Base-by-base conservation (phyloP, 2,113 vertebrate genomes). In the Vicugna pacos region DNA sequence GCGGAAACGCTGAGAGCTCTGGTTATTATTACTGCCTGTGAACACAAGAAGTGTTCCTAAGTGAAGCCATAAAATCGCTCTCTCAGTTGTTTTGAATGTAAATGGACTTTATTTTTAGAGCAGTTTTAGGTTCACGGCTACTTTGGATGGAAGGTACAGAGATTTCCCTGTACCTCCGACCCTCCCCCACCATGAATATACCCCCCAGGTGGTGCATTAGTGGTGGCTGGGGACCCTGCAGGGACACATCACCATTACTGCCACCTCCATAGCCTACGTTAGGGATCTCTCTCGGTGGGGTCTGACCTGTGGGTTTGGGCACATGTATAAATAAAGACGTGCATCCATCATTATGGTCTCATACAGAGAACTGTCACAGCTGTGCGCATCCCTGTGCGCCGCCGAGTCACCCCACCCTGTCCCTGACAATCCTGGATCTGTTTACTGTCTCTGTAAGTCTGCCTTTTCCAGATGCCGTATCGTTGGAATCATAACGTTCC, bases 171-270 rank as follows among this genome's bases (percentile, higher is more conserved):
- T 56, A 3, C 38, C 62, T 48, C 42, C 42, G 13, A 19, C 93
- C 35, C 48, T 48, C 54, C 30, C 16, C n/a, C 17, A 5, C 6
- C 42, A 28, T 26, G 24, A 35, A 2, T 42, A 48, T 16, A 9
- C 30, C 6, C 3, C 2, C 60, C 20, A 6, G 13, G 9, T 8
- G 65, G 28, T 54, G 58, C 6, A 3, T 28, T 75, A 12, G 69
- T 24, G 14, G 5, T 12, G 10, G n/a, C 26, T 6, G 5, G 0
- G 17, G 1, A 19, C 16, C 32, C n/a, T 72, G 17, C n/a, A 4
- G 0, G 6, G 79, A 19, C 30, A 13, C 0, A 1, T 10, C 26
- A 1, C 13, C 0, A 7, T 10, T 54, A 5, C 46, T 42, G 58
- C 7, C 5, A 22, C 28, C 26, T 32, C 72, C 32, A 8, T 2